phyloP scores from a whole-genome alignment of 2,888 invertebrate genomes.

The Malthinus flaveolus region DNA sequence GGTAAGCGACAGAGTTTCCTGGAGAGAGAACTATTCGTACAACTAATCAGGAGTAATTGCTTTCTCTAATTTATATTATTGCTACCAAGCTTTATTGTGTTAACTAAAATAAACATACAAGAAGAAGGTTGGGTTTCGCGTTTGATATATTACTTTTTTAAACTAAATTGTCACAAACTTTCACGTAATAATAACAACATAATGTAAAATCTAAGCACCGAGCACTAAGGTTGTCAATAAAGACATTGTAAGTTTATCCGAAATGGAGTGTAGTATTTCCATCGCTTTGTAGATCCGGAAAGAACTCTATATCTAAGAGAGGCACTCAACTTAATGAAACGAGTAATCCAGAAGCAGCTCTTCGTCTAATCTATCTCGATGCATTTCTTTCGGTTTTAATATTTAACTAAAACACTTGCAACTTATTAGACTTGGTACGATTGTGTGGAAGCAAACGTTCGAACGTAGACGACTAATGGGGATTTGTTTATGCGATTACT shows the following conservation, averaged over 20 bases:
- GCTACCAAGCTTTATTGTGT: conserved; percentile 11
- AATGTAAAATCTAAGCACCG: conserved; percentile 16
- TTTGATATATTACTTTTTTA: too few species aligned
- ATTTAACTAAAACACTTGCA: conserved; percentile 53
- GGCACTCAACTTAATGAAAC: conserved; percentile 63
- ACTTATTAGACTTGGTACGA: conserved; percentile 48
- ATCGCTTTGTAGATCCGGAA: conserved; percentile 42
- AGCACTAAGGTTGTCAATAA: conserved; percentile 38
- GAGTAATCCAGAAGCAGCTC: conserved; percentile 58
- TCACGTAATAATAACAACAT: neutral
- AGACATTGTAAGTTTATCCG: conserved; percentile 49
- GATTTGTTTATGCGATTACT: conserved; percentile 6
- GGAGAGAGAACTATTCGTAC: conserved; percentile 23
- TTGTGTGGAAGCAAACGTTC: conserved; percentile 50
- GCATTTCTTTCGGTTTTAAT: conserved; percentile 55
- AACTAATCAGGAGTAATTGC: conserved; percentile 28
- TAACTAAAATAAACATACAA: neutral
- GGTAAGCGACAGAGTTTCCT: conserved; percentile 25
- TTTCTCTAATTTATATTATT: conserved; percentile 25
- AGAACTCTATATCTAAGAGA: conserved; percentile 52
- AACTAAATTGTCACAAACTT: too few species aligned
- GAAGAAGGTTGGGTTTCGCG: too few species aligned
- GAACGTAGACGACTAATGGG: conserved; percentile 33
- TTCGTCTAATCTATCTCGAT: conserved; percentile 55
- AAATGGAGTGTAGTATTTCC: conserved; percentile 49